Evolutionary conservation across 2,797 vertebrate genomes (phyloP), one percentile per base, ranked within the genome.

Genomic region (Nyctalus aviator): DNA sequence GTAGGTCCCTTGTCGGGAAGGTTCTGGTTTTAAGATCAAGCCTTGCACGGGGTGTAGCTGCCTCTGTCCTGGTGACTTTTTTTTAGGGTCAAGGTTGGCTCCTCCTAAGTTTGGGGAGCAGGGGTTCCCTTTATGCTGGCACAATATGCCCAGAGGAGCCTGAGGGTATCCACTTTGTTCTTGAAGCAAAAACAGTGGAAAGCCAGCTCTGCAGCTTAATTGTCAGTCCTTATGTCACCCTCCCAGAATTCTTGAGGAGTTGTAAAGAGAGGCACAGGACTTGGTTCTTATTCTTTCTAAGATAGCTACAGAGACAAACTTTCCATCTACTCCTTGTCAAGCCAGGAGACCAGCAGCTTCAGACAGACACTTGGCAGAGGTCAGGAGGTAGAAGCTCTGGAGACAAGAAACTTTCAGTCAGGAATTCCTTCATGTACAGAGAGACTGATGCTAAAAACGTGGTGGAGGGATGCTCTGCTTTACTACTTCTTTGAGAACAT

Each of bases 11-110:
- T 7, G 6, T 81, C 69, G n/a, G 79, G n/a, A 46, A 84, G n/a
- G 66, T 32, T 37, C 85, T 89, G 59, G 32, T 69, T 88, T 92
- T 92, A 64, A 46, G 25, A 85, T 85, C 50, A 41, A 83, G 41
- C 46, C 18, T 95, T 17, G 11, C 2, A 27, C 73, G 4, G 8
- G 0, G 17, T 30, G 10, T 5, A 72, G 37, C 5, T 15, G 27
- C 8, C 64, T 94, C 23, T 62, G 5, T 89, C 37, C 35, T 35
- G 32, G n/a, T 32, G 44, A 68, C 9, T 46, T n/a, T 14, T 32
- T 23, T 15, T 32, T 64, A 57, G 32, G 9, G 8, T 10, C 21
- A 32, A 86, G 7, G n/a, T 35, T 9, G 3, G 32, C 12, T 88
- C 57, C 64, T 55, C 27, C 17, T 18, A 21, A 41, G 7, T 18